Conservation (phyloP, 2,888 invertebrate genomes). For the Cephus spinipes region DNA sequence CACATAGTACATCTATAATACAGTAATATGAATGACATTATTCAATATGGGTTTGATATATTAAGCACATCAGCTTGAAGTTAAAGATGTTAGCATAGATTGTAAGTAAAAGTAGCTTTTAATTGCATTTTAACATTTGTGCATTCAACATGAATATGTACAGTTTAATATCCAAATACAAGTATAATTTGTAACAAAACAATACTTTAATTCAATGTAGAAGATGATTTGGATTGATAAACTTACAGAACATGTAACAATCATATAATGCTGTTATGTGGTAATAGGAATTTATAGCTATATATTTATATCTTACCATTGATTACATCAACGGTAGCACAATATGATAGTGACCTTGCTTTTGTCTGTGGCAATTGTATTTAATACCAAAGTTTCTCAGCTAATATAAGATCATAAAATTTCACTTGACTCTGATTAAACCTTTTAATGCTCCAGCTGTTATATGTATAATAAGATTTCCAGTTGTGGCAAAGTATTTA, state of each 20-base stretch:
- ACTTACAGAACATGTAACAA: neutral
- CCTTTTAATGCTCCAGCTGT: neutral
- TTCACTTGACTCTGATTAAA: neutral
- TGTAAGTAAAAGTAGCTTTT: neutral
- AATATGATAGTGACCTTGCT: neutral
- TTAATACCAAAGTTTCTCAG: neutral
- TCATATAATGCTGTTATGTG: neutral
- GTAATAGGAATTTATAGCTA: neutral
- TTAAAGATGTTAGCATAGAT: neutral
- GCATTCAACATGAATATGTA: neutral
- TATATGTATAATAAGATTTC: neutral
- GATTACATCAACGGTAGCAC: neutral
- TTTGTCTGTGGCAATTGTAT: neutral
- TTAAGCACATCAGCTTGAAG: neutral
- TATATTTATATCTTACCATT: neutral
- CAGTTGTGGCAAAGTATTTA: neutral
- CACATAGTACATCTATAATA: neutral
- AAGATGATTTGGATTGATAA: neutral
- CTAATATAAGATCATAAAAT: neutral
- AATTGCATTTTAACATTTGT: neutral
- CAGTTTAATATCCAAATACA: neutral
- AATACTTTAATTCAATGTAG: neutral
- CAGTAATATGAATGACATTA: neutral
- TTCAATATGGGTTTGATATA: neutral
- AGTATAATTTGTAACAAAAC: neutral